Base-by-base conservation (phyloP, 2,797 vertebrate genomes). In the Micropoecilia bifurca region DNA sequence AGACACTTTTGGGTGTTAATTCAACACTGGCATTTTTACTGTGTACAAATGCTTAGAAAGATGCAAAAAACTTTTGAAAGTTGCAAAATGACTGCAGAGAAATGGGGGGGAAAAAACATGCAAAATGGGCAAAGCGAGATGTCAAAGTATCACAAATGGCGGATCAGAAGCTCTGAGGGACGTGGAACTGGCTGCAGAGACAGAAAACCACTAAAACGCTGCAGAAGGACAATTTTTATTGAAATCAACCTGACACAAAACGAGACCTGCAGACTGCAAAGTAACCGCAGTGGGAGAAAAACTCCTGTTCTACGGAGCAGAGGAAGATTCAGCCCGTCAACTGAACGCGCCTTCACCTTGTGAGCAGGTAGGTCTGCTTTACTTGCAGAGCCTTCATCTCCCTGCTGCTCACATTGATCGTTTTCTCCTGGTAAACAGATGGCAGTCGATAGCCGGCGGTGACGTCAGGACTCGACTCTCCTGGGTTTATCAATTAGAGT, bases 401-500 rank as follows among this genome's bases (percentile, higher is more conserved):
- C 63, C 61, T 53, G 47, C 71, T 77, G 84, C 85, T 91, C 88
- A 75, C 85, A 92, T 89, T 90, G 93, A 93, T 93, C 87, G 88
- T 83, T 90, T 88, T 90, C 85, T 83, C 76, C 88, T 86, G 85
- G 83, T 91, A 91, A 92, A 89, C 75, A 82, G 85, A 80, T 87
- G 88, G 82, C 79, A 86, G 91, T 92, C 91, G 75, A 92, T 93
- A 86, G 75, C 72, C 81, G 68, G 39, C 80, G 1, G 80, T 92
- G 93, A 91, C 88, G 84, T 91, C 89, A 93, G 87, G 82, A 78
- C 84, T 89, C 88, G 92, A 77, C 80, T 80, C 91, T 85, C 85
- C 76, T 16, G 88, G 89, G 89, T 45, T 85, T 83, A 90, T 91
- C 89, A 88, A 93, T 94, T 91, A 90, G 79, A 86, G 81, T 25